Evolutionary conservation across 2,797 vertebrate species (phyloP).

Genomic region (Amblyraja radiata): DNA sequence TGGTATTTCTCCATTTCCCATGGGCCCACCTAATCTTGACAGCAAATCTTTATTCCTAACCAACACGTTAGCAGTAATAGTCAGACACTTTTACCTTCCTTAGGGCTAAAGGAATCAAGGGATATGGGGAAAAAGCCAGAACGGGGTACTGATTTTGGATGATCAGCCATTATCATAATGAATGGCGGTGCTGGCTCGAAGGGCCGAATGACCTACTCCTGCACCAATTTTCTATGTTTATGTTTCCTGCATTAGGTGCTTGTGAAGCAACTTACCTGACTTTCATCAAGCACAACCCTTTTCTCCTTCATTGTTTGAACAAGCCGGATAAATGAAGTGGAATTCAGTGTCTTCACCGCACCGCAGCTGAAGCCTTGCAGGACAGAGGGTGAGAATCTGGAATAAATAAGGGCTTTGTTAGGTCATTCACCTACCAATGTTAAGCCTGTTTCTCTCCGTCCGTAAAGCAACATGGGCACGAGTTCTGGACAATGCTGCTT

Average conservation of each 20-base stretch:
- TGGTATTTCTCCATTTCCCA: background rate
- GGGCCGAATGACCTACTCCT: no score
- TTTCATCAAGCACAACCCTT: constrained; percentile 35
- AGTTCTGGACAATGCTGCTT: no score
- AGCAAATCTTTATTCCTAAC: background rate
- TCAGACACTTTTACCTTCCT: background rate
- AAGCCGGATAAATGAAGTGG: constrained; percentile 37
- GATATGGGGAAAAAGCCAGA: no score
- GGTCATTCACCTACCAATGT: background rate
- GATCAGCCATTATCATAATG: no score
- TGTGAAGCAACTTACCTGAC: constrained; percentile 40
- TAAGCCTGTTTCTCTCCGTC: background rate
- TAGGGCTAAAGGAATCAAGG: no score
- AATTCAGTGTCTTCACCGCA: constrained; percentile 39
- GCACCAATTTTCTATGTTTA: no score
- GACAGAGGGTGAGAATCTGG: constrained; percentile 40
- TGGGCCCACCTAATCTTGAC: background rate
- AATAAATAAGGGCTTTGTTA: background rate
- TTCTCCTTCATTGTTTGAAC: constrained; percentile 42
- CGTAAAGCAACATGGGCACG: no score
- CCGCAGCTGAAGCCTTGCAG: constrained; percentile 44
- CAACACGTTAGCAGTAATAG: background rate
- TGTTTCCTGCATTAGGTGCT: background rate
- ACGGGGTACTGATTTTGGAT: no score
- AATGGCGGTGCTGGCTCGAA: no score